Conservation (phyloP, 2,113 vertebrate genomes). For the Malurus melanocephalus region DNA sequence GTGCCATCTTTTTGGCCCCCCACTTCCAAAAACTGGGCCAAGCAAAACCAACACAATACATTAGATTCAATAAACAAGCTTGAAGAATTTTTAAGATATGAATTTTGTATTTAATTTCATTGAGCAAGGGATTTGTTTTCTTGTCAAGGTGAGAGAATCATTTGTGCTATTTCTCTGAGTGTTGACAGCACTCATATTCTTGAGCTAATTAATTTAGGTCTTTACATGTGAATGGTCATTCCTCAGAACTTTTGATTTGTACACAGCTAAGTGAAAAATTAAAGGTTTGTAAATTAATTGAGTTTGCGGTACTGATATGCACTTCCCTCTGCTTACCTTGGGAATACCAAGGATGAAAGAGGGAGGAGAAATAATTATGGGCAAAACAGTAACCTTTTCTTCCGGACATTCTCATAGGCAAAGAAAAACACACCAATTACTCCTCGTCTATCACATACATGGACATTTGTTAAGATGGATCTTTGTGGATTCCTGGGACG, state of each 20-base stretch:
- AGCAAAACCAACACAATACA: too few relatives aligned
- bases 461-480: slow-evolving; percentile 59
- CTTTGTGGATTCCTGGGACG: slow-evolving; percentile 52
- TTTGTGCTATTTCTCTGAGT: not conserved
- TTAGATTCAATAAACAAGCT: not conserved
- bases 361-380: slow-evolving; percentile 30
- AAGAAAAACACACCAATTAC: slow-evolving; percentile 47
- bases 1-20: too few relatives aligned
- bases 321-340: slow-evolving; percentile 8
- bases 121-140: not conserved
- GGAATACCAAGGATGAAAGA: slow-evolving; percentile 6
- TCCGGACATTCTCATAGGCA: slow-evolving; percentile 21
- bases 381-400: slow-evolving; percentile 58
- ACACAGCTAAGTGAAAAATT: slow-evolving; percentile 48
- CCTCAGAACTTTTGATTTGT: slow-evolving; percentile 6
- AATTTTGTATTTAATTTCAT: not conserved
- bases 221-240: slow-evolving; percentile 15
- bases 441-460: slow-evolving; percentile 37
- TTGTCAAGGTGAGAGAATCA: not conserved
- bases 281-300: slow-evolving; percentile 37
- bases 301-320: not conserved
- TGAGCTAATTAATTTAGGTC: slow-evolving; percentile 7
- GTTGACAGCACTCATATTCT: not conserved
- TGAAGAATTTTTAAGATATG: not conserved
- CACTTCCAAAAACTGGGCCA: too few relatives aligned